A percentile compares a stretch with the other conserved stretches of the same genome.
Evolutionary conservation across 2,797 vertebrate species (phyloP).

Genomic region (Cuniculus paca): DNA sequence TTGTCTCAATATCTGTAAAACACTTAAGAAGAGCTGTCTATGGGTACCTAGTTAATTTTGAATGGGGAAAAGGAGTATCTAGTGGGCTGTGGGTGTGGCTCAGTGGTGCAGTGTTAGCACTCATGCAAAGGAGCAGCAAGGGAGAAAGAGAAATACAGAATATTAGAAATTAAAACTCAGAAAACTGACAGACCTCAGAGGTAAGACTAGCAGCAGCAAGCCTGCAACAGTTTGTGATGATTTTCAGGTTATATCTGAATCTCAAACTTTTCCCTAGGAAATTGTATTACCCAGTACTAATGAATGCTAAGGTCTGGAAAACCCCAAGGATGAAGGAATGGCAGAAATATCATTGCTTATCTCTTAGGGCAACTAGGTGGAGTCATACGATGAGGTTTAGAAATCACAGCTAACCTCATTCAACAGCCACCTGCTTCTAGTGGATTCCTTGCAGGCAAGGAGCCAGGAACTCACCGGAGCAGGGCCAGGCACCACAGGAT

Average conservation of each 20-base stretch:
- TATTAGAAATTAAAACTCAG: neutral
- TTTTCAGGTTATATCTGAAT: constrained; percentile 19
- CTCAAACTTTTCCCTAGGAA: neutral
- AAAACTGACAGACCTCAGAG: neutral
- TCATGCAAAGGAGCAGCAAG: neutral
- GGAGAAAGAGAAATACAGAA: neutral
- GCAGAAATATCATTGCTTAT: neutral
- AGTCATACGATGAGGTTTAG: neutral
- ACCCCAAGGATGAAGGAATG: neutral
- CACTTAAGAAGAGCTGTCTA: neutral
- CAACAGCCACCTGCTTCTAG: constrained; percentile 4
- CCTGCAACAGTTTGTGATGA: neutral
- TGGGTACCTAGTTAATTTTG: constrained; percentile 21
- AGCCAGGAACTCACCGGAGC: neutral
- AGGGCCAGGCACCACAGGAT: neutral
- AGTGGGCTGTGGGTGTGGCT: neutral
- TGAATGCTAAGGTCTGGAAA: neutral
- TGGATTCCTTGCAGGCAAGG: neutral
- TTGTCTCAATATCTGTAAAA: constrained; percentile 10
- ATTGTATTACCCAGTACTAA: neutral
- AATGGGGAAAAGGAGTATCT: neutral
- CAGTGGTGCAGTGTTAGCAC: neutral
- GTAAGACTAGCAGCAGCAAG: neutral
- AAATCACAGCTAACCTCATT: constrained; percentile 26
- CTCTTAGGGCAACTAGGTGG: neutral